Evolutionary conservation across 1,140 invertebrate species (phyloP).

Genomic region (Ditylenchus dipsaci): DNA sequence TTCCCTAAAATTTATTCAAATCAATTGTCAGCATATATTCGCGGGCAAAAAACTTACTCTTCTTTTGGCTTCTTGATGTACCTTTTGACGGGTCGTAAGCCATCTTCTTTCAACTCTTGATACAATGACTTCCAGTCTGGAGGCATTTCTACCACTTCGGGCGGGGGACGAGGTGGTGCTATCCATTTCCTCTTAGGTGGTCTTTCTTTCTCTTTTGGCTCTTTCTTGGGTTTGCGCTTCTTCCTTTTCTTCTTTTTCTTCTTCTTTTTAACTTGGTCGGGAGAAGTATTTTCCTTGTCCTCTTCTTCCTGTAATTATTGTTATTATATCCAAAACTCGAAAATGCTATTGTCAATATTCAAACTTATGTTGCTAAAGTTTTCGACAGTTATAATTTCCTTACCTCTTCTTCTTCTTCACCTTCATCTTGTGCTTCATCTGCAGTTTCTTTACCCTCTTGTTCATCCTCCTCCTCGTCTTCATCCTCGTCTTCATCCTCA

Average conservation of each 20-base stretch:
- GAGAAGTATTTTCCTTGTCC: not conserved
- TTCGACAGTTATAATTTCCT: too few relatives aligned
- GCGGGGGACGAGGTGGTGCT: slow-evolving; percentile 22
- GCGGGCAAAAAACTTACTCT: slow-evolving; percentile 6
- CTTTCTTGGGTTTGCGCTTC: slow-evolving; percentile 13
- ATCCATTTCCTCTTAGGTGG: slow-evolving; percentile 10
- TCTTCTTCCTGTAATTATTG: not conserved
- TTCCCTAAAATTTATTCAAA: not conserved
- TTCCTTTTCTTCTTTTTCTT: slow-evolving; percentile 19
- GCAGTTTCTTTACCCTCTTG: slow-evolving; percentile 17
- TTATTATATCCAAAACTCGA: too few relatives aligned
- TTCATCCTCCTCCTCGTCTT: slow-evolving; percentile 5
- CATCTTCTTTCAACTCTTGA: slow-evolving; percentile 33
- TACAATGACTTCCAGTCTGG: slow-evolving; percentile 33
- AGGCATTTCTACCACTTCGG: slow-evolving; percentile 31
- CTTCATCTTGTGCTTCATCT: slow-evolving; percentile 15
- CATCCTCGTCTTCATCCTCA: slow-evolving; percentile 2
- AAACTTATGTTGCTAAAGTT: too few relatives aligned
- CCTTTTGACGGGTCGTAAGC: slow-evolving; percentile 23
- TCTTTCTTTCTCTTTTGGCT: slow-evolving; percentile 10
- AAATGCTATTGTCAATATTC: too few relatives aligned
- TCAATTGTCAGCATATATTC: slow-evolving; percentile 4
- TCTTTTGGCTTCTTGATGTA: slow-evolving; percentile 35
- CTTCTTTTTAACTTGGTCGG: not conserved
- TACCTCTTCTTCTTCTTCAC: not conserved